phyloP scores from a whole-genome alignment of 2,113 vertebrate species.

The Actenoides hombroni region DNA sequence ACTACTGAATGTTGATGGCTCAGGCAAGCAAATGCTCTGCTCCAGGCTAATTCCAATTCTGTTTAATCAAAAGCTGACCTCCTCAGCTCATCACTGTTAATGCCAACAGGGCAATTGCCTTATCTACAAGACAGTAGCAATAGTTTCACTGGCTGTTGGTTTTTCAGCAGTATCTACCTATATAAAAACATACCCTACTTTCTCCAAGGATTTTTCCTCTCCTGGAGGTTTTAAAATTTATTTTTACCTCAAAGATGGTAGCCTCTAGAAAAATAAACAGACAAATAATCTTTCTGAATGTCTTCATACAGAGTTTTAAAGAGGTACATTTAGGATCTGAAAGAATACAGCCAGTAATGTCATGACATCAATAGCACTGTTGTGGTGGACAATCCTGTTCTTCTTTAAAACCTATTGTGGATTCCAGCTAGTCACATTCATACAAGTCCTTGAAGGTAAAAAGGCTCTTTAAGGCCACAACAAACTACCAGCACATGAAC shows the following conservation, averaged over 20 bases:
- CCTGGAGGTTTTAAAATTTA: background rate
- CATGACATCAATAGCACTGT: background rate
- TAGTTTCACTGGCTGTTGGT: background rate
- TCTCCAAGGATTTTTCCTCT: background rate
- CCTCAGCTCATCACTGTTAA: background rate
- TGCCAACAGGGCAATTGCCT: background rate
- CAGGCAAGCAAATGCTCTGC: background rate
- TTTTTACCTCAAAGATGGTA: background rate
- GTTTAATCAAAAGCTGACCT: background rate
- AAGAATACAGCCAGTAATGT: background rate
- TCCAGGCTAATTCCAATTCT: background rate
- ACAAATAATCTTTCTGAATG: background rate
- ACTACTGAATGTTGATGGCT: background rate
- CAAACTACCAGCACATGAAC: background rate
- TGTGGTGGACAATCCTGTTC: background rate
- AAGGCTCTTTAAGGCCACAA: background rate
- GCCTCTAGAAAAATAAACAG: background rate
- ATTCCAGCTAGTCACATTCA: background rate
- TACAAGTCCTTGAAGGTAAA: background rate
- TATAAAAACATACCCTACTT: background rate
- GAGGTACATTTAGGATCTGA: background rate
- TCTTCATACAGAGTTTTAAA: background rate
- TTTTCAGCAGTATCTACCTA: background rate
- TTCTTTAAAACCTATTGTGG: background rate
- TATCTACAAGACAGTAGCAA: background rate